Evolutionary conservation across 2,888 invertebrate genomes (phyloP).

Genomic region (Metellina segmentata): DNA sequence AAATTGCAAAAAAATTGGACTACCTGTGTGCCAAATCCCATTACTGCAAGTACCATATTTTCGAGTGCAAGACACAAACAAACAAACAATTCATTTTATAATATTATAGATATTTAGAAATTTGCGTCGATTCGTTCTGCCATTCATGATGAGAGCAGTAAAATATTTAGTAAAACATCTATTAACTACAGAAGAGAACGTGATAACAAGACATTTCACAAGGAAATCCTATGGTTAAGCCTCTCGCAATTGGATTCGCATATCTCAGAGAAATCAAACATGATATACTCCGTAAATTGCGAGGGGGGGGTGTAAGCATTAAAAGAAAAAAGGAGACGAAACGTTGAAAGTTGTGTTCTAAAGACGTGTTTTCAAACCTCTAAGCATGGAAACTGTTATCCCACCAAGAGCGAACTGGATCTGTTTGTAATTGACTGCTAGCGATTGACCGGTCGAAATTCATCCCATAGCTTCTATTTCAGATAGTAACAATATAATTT

Average conservation of each 20-base stretch:
- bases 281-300: no score
- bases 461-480: slow-evolving; percentile 52
- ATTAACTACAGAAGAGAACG: neutral
- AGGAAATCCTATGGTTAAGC: slow-evolving; percentile 9
- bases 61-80: no score
- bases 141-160: slow-evolving; percentile 1
- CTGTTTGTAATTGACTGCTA: slow-evolving; percentile 28
- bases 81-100: no score
- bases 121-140: neutral
- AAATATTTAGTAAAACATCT: slow-evolving; percentile 31
- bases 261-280: slow-evolving; percentile 16
- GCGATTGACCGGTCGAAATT: slow-evolving; percentile 47
- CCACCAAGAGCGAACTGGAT: no score
- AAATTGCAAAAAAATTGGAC: no score
- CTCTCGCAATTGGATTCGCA: slow-evolving; percentile 9
- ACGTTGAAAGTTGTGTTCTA: neutral
- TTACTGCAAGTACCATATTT: no score
- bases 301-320: slow-evolving; percentile 7
- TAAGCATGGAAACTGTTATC: slow-evolving; percentile 35
- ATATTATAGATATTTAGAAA: no score
- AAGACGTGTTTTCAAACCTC: slow-evolving; percentile 40
- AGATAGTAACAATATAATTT: slow-evolving; percentile 40
- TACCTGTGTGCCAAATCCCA: no score
- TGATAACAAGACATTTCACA: neutral
- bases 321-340: slow-evolving; percentile 11